Conservation (phyloP, 2,888 invertebrate genomes). For the Sicus ferrugineus region DNA sequence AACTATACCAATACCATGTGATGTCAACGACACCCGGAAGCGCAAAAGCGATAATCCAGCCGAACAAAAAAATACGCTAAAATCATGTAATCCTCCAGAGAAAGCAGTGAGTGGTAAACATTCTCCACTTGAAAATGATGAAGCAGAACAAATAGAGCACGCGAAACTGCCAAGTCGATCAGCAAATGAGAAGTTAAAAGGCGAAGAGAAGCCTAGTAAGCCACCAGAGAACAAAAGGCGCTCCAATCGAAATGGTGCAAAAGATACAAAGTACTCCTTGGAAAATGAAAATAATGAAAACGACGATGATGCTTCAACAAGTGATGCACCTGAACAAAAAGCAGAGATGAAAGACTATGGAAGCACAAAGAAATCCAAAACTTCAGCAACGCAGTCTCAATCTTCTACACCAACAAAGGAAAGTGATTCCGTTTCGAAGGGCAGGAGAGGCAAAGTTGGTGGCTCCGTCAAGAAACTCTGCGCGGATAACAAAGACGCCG, state of each 20-base stretch:
- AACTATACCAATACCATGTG: not conserved
- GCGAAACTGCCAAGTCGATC: slow-evolving; percentile 64
- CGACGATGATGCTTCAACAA: slow-evolving; percentile 51
- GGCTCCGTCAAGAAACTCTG: slow-evolving; percentile 32
- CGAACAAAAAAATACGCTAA: slow-evolving; percentile 20
- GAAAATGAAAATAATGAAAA: slow-evolving; percentile 46
- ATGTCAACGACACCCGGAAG: not conserved
- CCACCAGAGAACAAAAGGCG: slow-evolving; percentile 56
- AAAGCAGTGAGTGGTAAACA: slow-evolving; percentile 34
- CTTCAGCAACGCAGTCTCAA: slow-evolving; percentile 42
- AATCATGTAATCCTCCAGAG: slow-evolving; percentile 1
- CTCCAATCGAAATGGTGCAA: slow-evolving; percentile 54
- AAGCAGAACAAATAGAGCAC: slow-evolving; percentile 64
- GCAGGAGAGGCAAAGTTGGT: slow-evolving; percentile 48
- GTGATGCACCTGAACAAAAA: slow-evolving; percentile 43
- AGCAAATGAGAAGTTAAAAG: slow-evolving; percentile 50
- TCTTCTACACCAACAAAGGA: slow-evolving; percentile 48
- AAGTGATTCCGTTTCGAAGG: slow-evolving; percentile 39
- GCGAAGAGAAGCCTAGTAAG: slow-evolving; percentile 53
- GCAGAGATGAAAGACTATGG: slow-evolving; percentile 37
- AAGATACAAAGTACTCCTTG: slow-evolving; percentile 45
- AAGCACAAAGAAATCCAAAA: slow-evolving; percentile 36
- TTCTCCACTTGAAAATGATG: not conserved
- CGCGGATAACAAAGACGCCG: slow-evolving; percentile 26
- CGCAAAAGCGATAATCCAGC: slow-evolving; percentile 34